Base-by-base conservation (phyloP, 2,113 vertebrate species). In the Romanogobio albipinnatus region DNA sequence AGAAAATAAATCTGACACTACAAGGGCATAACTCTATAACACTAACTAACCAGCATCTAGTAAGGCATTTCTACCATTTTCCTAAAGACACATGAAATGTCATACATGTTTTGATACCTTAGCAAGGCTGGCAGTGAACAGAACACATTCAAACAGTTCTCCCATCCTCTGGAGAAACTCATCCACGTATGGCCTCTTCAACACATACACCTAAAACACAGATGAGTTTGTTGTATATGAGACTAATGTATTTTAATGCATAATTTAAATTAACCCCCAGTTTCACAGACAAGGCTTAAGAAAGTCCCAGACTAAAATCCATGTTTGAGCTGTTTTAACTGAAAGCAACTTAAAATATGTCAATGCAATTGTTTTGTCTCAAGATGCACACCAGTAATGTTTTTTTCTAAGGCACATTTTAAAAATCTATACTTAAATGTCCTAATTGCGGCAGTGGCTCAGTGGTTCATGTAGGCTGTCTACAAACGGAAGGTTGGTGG, bases 81-180 rank as follows among this genome's bases (percentile, higher is more conserved):
- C 43, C 71, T 14, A 3, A 49, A 24, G 22, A 56, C 22, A 56
- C 36, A 10, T 10, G 49, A 47, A 19, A 26, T 7, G 24, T 49
- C 24, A 49, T 11, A 2, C 5, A 76, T 39, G 17, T 36, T 24
- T 61, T 14, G 22, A 51, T 93, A 95, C 94, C 94, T 95, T 95
- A 86, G 95, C 95, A 76, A 95, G 87, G 83, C 94, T 95, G 90
- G 93, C 94, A 87, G 94, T 95, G 91, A 95, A 94, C 43, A 94
- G 92, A 68, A 94, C 90, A 86, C 92, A 94, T 84, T 94, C 94
- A 84, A 94, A 95, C 83, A 94, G 89, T 47, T 94, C 93, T 82
- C 94, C 93, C 93, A 94, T 95, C 62, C 94, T 90, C 83, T 92
- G 91, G 87, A 95, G 91, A 89, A 95, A 95, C 89, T 94, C 92